Conservation (phyloP, 2,797 vertebrate species). For the Triplophysa yarkandensis region DNA sequence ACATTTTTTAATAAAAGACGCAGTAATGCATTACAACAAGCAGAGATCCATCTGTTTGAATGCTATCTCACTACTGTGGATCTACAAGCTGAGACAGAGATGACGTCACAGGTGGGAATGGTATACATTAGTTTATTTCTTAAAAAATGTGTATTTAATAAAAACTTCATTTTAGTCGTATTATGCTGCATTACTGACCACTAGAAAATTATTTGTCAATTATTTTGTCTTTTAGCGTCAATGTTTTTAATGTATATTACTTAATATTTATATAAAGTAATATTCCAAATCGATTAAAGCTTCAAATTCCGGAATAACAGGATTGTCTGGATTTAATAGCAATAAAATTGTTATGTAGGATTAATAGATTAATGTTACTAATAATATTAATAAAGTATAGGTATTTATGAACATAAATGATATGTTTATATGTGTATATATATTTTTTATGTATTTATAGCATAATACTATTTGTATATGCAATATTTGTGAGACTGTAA, state of each 20-base stretch:
- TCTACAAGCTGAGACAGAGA: constrained; percentile 45
- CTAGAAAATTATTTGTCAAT: too few species aligned
- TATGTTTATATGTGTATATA: too few species aligned
- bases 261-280: too few species aligned
- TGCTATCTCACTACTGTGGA: constrained; percentile 69
- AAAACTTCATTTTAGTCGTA: too few species aligned
- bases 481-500: background rate
- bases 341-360: too few species aligned
- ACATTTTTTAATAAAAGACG: constrained; percentile 59
- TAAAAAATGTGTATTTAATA: constrained; percentile 5
- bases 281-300: too few species aligned
- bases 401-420: background rate
- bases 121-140: constrained; percentile 51
- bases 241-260: too few species aligned
- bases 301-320: too few species aligned
- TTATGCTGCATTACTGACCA: too few species aligned
- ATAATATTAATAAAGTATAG: background rate
- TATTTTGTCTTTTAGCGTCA: too few species aligned
- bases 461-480: background rate
- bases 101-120: constrained; percentile 7
- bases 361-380: too few species aligned
- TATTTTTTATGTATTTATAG: background rate
- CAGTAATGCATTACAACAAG: constrained; percentile 64
- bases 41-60: constrained; percentile 75
- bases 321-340: too few species aligned